These are phyloP conservation scores for Eumacrocentrus americanus DNA, from an alignment of 2,888 invertebrate genomes.

Conservation along the genomic window DNA sequence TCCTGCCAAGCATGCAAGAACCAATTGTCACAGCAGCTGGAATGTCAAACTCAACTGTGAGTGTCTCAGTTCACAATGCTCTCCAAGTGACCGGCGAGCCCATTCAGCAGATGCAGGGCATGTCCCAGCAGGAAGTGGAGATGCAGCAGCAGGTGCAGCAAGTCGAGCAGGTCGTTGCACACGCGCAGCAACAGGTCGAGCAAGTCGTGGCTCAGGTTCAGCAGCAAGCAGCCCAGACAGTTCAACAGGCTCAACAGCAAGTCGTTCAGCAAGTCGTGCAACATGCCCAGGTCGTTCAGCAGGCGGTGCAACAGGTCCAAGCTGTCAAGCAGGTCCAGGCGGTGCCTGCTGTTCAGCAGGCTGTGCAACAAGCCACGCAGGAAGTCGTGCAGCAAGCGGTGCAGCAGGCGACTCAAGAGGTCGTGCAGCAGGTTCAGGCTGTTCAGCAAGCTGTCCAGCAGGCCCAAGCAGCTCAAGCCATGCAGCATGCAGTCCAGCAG, in stretches of 20 bases:
- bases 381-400: constrained; percentile 57
- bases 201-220: constrained; percentile 59
- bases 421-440: constrained; percentile 55
- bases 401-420: constrained; percentile 56
- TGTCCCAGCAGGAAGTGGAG: constrained; percentile 52
- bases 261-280: constrained; percentile 59
- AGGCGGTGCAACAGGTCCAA: constrained; percentile 58
- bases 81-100: constrained; percentile 46
- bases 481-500: constrained; percentile 60
- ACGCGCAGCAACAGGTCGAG: constrained; percentile 58
- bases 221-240: constrained; percentile 58
- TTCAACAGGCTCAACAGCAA: constrained; percentile 58
- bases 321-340: constrained; percentile 57
- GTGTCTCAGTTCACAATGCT: constrained; percentile 45
- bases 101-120: constrained; percentile 50
- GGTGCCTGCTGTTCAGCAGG: constrained; percentile 55
- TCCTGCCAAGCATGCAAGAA: constrained; percentile 54
- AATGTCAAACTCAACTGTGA: constrained; percentile 42
- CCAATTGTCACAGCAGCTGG: constrained; percentile 45
- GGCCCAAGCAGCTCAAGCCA: constrained; percentile 58
- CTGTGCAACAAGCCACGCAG: constrained; percentile 52
- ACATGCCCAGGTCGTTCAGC: constrained; percentile 58
- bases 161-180: constrained; percentile 58
- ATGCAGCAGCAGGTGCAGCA: constrained; percentile 57
- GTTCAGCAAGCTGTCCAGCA: constrained; percentile 60